These are phyloP conservation scores for Orcinus orca DNA, from an alignment of 2,113 vertebrate genomes.

Conservation along the genomic window DNA sequence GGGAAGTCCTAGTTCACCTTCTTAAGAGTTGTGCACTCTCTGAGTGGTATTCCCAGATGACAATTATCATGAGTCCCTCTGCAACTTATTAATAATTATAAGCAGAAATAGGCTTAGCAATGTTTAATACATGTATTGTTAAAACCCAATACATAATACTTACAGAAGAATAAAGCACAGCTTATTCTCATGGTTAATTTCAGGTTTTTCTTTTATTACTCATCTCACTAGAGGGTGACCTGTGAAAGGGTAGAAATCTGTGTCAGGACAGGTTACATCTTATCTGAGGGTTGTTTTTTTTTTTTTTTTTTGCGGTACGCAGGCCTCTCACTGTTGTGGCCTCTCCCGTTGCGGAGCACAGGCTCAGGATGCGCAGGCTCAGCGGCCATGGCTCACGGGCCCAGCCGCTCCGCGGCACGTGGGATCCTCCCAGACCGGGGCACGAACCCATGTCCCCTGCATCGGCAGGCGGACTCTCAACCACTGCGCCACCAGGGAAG, in stretches of 20 bases:
- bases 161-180: not conserved
- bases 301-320: not conserved
- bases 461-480: too few species aligned
- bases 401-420: too few species aligned
- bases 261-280: not conserved
- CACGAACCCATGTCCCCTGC: too few species aligned
- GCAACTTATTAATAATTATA: slow-evolving; percentile 42
- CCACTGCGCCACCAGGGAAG: too few species aligned
- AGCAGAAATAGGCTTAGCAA: not conserved
- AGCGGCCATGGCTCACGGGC: too few species aligned
- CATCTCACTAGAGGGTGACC: not conserved
- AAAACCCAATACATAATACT: not conserved
- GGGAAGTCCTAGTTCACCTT: not conserved
- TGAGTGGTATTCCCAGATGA: not conserved
- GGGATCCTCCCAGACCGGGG: fast-evolving
- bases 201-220: not conserved
- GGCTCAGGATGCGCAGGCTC: too few species aligned
- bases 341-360: too few species aligned
- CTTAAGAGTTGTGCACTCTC: not conserved
- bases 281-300: not conserved
- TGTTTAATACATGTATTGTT: not conserved
- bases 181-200: not conserved
- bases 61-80: not conserved
- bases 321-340: too few species aligned
- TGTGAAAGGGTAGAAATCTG: not conserved